Evolutionary conservation across 1,140 invertebrate species (phyloP), one percentile per base, ranked within the genome.

Genomic region (Drosophila ananassae): DNA sequence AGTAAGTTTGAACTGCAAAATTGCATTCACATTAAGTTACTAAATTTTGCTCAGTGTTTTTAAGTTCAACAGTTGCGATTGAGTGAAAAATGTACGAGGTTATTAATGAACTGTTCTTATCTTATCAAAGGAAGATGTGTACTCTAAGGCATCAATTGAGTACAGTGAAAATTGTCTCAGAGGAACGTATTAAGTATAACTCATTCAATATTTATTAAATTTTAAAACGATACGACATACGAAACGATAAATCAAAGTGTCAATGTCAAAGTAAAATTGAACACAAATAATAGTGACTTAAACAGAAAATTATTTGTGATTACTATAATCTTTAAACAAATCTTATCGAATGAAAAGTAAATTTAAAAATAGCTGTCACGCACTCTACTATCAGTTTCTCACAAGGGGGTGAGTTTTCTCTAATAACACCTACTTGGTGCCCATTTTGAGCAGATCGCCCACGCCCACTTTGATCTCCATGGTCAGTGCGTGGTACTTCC

Each of bases 381-480:
- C 34, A 37, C 34, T 37, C 34, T 37, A 37, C 34, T 37, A 37
- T 37, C 34, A 37, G 34, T 12, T 37, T n/a, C 10, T 10, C 34
- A 12, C 12, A n/a, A n/a, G 3, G 10, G 34, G 34, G 3, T n/a
- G 10, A 37, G 12, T 44, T 44, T 44, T n/a, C 2, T 44, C 13
- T 44, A 17, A 44, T 17, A 21, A 17, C 13, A 89, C 82, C 47
- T 77, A 87, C 82, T 83, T 87, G 13, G 56, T 68, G n/a, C 63
- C 79, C 57, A 89, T 59, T 53, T 62, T 87, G 0, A 87, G 66
- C 47, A 87, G 72, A 58, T 87, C 82, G 10, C 46, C 41, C 61
- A 89, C 57, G 46, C 83, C 72, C 51, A 89, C 52, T 56, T 69
- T 63, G 4, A 77, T 8, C 41, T 87, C 68, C 82, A 87, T 87